Percentiles rank a stretch among this genome's conserved stretches.
These are phyloP conservation scores for Avahi laniger DNA, from an alignment of 2,797 vertebrate species.

Conservation along the genomic window DNA sequence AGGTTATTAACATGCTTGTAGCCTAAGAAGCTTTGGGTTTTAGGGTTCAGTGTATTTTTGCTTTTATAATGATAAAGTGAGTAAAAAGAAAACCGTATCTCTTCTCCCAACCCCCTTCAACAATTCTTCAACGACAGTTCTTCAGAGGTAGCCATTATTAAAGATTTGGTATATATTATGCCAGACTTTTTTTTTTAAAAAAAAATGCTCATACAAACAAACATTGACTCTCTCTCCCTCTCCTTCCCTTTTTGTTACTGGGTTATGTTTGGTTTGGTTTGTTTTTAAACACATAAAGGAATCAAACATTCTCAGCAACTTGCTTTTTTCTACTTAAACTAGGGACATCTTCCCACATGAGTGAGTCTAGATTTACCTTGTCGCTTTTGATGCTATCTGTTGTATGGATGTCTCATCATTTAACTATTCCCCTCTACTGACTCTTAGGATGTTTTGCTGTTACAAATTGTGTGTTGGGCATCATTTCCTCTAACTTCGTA, in stretches of 20 bases:
- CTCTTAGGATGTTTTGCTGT: background rate
- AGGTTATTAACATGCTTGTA: background rate
- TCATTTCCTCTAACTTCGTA: fast-evolving
- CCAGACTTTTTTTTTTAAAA: background rate
- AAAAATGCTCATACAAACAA: background rate
- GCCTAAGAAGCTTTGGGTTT: background rate
- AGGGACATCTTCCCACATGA: background rate
- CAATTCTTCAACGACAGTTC: background rate
- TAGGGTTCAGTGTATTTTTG: background rate
- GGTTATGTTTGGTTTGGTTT: background rate
- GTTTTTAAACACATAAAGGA: background rate
- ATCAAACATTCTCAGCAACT: background rate
- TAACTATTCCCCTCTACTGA: background rate
- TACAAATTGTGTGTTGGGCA: background rate
- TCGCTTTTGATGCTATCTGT: background rate
- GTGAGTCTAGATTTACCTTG: background rate
- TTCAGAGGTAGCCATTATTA: background rate
- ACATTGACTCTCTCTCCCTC: background rate
- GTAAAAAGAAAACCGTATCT: background rate
- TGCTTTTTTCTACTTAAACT: background rate
- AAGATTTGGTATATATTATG: background rate
- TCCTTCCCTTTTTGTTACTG: background rate
- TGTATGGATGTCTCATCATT: background rate
- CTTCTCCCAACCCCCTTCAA: background rate
- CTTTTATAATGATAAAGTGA: background rate